These are phyloP conservation scores for Phytoseiulus persimilis DNA, from an alignment of 2,888 invertebrate genomes.

Conservation along the genomic window DNA sequence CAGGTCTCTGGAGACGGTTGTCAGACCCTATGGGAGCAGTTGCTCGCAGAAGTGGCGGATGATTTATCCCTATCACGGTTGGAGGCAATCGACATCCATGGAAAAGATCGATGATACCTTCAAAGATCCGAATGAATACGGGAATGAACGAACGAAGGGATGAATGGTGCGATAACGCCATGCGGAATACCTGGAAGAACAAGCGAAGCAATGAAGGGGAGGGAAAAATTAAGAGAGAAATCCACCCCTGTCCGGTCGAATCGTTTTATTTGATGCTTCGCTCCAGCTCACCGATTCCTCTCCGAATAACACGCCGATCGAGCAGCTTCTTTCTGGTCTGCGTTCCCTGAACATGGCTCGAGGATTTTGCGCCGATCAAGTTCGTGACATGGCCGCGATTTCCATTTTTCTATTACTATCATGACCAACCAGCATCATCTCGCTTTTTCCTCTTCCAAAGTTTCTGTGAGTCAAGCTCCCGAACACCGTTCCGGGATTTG, in stretches of 20 bases:
- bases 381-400: not conserved
- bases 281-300: not conserved
- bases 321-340: not conserved
- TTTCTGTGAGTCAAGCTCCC: not conserved
- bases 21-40: slow-evolving; percentile 5
- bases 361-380: not conserved
- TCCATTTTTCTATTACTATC: not conserved
- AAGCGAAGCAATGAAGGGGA: not conserved
- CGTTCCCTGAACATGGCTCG: not conserved
- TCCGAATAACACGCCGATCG: not conserved
- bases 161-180: not conserved
- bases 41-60: not conserved
- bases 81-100: not conserved
- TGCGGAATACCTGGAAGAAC: not conserved
- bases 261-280: not conserved
- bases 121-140: not conserved
- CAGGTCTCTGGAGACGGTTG: not conserved
- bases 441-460: not conserved
- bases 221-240: too few species aligned
- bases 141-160: not conserved
- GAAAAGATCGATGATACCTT: not conserved
- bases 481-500: not conserved
- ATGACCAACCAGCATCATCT: not conserved
- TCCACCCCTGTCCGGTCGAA: too few species aligned
- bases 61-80: not conserved